Evolutionary conservation across 2,888 invertebrate species (phyloP).

Genomic region (Nasonovia ribisnigri): DNA sequence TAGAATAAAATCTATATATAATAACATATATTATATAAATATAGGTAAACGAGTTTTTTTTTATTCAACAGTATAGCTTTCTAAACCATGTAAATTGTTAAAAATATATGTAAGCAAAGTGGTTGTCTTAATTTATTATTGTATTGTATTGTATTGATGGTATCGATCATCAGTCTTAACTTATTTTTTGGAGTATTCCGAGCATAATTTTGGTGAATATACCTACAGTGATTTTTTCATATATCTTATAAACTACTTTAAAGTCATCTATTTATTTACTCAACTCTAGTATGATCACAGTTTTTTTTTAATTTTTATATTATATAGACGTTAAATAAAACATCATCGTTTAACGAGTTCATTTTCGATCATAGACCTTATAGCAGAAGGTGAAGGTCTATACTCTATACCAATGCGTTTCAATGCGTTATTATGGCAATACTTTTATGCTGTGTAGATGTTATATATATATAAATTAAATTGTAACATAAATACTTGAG

Average conservation of each 20-base stretch:
- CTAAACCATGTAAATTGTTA: not conserved
- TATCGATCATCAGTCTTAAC: not conserved
- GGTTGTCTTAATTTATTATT: not conserved
- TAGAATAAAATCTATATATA: not conserved
- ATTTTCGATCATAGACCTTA: not conserved
- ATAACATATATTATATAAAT: not conserved
- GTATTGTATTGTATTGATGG: not conserved
- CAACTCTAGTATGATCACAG: not conserved
- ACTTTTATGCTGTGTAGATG: not conserved
- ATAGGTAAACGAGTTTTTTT: not conserved
- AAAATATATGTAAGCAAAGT: not conserved
- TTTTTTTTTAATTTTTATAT: not conserved
- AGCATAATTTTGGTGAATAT: not conserved
- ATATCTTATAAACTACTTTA: not conserved
- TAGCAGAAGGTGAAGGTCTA: not conserved
- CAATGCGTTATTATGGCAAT: not conserved
- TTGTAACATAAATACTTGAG: not conserved
- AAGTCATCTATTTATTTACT: not conserved
- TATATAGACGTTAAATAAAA: not conserved
- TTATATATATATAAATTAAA: not conserved
- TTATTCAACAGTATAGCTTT: not conserved
- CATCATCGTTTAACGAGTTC: not conserved
- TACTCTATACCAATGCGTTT: not conserved
- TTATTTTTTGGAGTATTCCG: not conserved
- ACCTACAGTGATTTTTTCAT: not conserved